These are phyloP conservation scores for Drosophila kurseongensis DNA, from an alignment of 1,140 invertebrate genomes.

Conservation along the genomic window DNA sequence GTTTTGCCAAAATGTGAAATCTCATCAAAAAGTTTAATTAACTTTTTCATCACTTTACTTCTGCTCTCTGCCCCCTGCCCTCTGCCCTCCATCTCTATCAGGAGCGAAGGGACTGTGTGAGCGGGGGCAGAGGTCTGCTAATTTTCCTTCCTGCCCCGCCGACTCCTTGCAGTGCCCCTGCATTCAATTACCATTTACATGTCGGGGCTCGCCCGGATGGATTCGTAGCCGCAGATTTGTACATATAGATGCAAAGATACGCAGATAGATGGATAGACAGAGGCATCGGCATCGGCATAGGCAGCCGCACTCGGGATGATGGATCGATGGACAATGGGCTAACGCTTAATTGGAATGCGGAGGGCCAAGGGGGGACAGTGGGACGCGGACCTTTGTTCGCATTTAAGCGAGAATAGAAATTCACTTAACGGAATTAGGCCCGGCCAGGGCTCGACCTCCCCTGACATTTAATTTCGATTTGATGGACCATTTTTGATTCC, in stretches of 20 bases:
- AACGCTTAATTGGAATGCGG: constrained; percentile 16
- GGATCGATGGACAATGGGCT: constrained; percentile 37
- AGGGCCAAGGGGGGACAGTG: background rate
- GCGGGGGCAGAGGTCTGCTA: constrained; percentile 36
- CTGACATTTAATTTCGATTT: constrained; percentile 64
- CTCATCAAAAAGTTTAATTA: constrained; percentile 83
- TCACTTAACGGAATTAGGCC: constrained; percentile 67
- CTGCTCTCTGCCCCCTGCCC: constrained; percentile 63
- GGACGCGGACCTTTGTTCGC: constrained; percentile 11
- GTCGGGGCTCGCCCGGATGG: constrained; percentile 8
- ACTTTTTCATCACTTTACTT: constrained; percentile 81
- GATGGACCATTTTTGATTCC: constrained; percentile 65
- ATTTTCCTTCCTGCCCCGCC: constrained; percentile 23
- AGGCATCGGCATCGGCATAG: constrained; percentile 1
- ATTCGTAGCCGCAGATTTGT: constrained; percentile 8
- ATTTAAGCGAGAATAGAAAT: constrained; percentile 64
- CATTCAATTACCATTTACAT: constrained; percentile 69
- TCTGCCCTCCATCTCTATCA: constrained; percentile 51
- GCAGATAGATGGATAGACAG: constrained; percentile 4
- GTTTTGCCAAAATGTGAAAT: constrained; percentile 70
- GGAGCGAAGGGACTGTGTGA: background rate
- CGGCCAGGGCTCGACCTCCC: background rate
- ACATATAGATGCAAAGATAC: constrained; percentile 7
- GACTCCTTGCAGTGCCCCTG: constrained; percentile 26
- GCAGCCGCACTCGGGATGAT: constrained; percentile 37